Conservation (phyloP, 2,113 vertebrate genomes). For the Canis aureus region DNA sequence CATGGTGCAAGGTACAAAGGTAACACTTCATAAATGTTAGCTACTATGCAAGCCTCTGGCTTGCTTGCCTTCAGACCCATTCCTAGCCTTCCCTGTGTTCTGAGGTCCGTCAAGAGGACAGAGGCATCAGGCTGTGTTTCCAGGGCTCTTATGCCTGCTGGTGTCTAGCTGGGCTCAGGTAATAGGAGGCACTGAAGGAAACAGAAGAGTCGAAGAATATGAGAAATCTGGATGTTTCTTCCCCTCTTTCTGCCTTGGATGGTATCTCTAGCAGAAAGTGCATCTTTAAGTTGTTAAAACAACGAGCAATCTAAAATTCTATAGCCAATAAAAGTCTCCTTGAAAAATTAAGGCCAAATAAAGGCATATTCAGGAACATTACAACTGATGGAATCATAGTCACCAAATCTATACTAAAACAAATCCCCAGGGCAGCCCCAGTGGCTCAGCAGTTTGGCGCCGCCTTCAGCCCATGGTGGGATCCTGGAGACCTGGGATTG, state of each 20-base stretch:
- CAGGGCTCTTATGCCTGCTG: not conserved
- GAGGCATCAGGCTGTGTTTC: not conserved
- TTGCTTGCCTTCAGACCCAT: not conserved
- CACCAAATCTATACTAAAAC: not conserved
- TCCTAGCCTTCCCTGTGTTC: not conserved
- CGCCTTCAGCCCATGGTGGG: too few relatives aligned
- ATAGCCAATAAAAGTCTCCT: constrained; percentile 10
- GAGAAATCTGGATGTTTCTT: not conserved
- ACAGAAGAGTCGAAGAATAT: not conserved
- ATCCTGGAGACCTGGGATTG: too few relatives aligned
- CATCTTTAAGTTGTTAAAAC: not conserved
- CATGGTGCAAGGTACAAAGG: not conserved
- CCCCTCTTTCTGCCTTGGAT: not conserved
- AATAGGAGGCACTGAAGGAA: not conserved
- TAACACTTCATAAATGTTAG: constrained; percentile 8
- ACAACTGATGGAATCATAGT: not conserved
- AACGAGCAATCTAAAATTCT: constrained; percentile 20
- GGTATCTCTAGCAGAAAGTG: not conserved
- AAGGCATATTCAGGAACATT: not conserved
- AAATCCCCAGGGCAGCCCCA: not conserved
- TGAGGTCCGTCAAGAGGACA: not conserved
- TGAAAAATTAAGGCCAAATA: constrained; percentile 52
- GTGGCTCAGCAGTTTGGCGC: too few relatives aligned
- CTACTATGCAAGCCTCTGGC: not conserved
- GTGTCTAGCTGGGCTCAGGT: not conserved